A percentile compares a stretch with the other conserved stretches of the same genome.
Conservation (phyloP, 2,888 invertebrate genomes). For the Myopa testacea region DNA sequence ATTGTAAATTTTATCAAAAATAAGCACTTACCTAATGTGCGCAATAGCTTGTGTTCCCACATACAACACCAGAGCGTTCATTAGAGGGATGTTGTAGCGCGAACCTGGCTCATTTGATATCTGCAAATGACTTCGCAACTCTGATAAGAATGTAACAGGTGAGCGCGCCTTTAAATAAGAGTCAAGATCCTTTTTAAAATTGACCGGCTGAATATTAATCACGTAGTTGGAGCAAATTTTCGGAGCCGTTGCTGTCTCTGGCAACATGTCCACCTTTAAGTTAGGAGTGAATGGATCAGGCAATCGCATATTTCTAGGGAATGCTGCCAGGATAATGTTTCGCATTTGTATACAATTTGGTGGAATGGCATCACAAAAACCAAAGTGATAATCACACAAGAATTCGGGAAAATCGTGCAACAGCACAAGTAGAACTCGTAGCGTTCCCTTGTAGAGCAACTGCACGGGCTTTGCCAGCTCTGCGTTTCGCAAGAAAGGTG, state of each 20-base stretch:
- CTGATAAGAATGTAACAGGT: constrained; percentile 95
- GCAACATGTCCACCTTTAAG: constrained; percentile 89
- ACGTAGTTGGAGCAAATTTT: constrained; percentile 90
- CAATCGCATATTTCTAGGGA: constrained; percentile 96
- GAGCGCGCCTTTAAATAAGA: constrained; percentile 94
- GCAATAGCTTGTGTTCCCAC: constrained; percentile 97
- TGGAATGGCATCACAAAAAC: constrained; percentile 98
- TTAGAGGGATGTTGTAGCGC: constrained; percentile 93
- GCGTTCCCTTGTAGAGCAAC: constrained; percentile 93
- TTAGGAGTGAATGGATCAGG: constrained; percentile 99
- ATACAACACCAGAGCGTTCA: constrained; percentile 97
- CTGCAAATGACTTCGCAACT: constrained; percentile 90
- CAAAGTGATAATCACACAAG: constrained; percentile 98
- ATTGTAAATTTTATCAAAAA: constrained; percentile 5
- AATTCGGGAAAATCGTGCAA: constrained; percentile 99
- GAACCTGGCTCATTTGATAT: constrained; percentile 89
- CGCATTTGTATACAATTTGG: constrained; percentile 99
- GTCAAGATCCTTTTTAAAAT: constrained; percentile 96
- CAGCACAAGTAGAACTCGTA: constrained; percentile 92
- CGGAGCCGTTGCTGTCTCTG: constrained; percentile 89
- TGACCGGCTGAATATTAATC: constrained; percentile 85
- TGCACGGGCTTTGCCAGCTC: constrained; percentile 95
- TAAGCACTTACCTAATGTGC: constrained; percentile 73
- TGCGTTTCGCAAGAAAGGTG: constrained; percentile 97
- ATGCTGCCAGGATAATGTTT: constrained; percentile 96